Conservation (phyloP, 2,888 invertebrate species). For the Agonopterix heracliana region DNA sequence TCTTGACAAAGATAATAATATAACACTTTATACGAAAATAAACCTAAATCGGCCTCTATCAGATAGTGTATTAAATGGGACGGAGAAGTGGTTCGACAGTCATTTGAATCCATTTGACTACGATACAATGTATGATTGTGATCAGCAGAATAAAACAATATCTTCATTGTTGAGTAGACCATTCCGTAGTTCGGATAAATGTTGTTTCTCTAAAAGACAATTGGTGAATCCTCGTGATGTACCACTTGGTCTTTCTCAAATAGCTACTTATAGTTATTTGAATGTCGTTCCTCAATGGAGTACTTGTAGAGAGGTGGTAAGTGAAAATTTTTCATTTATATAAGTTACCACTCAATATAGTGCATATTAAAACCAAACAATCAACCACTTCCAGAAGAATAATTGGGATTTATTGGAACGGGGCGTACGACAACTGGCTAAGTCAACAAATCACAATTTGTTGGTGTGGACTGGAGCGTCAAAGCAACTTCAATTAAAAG, state of each 20-base stretch:
- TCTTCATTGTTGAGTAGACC: slow-evolving; percentile 14
- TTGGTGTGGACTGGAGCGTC: slow-evolving; percentile 36
- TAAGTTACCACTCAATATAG: background rate
- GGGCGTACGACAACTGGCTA: slow-evolving; percentile 30
- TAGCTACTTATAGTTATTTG: slow-evolving; percentile 32
- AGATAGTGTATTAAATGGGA: slow-evolving; percentile 10
- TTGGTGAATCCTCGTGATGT: slow-evolving; percentile 41
- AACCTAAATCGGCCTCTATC: slow-evolving; percentile 18
- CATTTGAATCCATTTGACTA: slow-evolving; percentile 22
- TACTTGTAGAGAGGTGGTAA: slow-evolving; percentile 21
- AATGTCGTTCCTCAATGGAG: slow-evolving; percentile 52
- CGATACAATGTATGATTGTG: slow-evolving; percentile 31
- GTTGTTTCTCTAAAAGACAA: slow-evolving; percentile 40
- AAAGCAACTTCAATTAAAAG: slow-evolving; percentile 12
- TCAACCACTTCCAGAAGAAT: slow-evolving; percentile 25
- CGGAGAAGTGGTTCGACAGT: slow-evolving; percentile 21
- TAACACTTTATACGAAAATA: slow-evolving; percentile 31
- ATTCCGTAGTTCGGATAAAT: slow-evolving; percentile 23
- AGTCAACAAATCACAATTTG: slow-evolving; percentile 17
- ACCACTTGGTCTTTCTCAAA: slow-evolving; percentile 33
- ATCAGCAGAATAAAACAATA: slow-evolving; percentile 22
- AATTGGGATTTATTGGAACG: slow-evolving; percentile 45
- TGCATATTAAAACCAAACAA: background rate
- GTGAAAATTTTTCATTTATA: background rate
- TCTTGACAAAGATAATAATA: slow-evolving; percentile 23